phyloP scores from a whole-genome alignment of 1,140 invertebrate genomes.

The Onthophagus taurus region DNA sequence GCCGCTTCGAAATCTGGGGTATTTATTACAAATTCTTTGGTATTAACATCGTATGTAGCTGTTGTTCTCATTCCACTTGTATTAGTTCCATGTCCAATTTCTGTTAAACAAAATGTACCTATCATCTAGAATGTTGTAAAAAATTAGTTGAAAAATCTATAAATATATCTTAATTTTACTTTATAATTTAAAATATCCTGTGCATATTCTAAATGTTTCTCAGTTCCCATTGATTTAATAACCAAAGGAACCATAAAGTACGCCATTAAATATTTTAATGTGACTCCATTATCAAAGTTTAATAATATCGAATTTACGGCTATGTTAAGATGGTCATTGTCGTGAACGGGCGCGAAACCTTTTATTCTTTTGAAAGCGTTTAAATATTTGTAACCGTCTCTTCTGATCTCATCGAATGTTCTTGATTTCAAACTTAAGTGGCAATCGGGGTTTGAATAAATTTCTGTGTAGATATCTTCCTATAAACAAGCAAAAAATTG shows the following conservation, averaged over 20 bases:
- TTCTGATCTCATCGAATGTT: constrained; percentile 52
- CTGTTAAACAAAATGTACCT: constrained; percentile 84
- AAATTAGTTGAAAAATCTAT: no score
- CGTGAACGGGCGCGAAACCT: no score
- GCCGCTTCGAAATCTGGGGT: constrained; percentile 89
- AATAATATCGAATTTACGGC: constrained; percentile 37
- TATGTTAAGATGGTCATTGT: no score
- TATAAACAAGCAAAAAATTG: constrained; percentile 14
- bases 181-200: constrained; percentile 55
- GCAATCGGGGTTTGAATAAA: constrained; percentile 18
- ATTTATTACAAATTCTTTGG: constrained; percentile 75
- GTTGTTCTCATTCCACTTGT: constrained; percentile 82
- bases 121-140: constrained; percentile 48
- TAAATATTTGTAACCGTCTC: no score
- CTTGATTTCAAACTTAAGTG: constrained; percentile 1
- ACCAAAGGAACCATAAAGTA: no score
- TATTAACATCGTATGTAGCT: constrained; percentile 74
- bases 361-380: no score
- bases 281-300: no score
- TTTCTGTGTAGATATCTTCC: constrained; percentile 21
- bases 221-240: constrained; percentile 64
- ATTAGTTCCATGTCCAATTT: constrained; percentile 90
- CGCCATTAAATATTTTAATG: no score
- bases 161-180: constrained; percentile 40
- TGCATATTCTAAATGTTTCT: constrained; percentile 60